Evolutionary conservation across 2,888 invertebrate species (phyloP).

Genomic region (Uropetala carovei): DNA sequence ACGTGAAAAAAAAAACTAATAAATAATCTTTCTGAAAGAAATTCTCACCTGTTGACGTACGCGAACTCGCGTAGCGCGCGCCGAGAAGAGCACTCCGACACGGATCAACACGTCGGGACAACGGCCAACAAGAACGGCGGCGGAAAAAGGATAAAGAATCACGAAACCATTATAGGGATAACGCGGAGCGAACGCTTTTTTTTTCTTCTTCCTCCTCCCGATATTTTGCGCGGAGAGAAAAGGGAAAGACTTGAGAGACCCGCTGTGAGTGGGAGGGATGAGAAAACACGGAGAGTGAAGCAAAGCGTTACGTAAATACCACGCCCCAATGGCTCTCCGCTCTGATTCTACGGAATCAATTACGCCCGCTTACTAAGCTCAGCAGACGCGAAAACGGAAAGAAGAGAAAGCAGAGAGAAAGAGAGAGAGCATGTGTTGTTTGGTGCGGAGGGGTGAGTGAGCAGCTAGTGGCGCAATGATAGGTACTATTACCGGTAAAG

Average conservation of each 20-base stretch:
- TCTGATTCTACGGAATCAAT: slow-evolving; percentile 13
- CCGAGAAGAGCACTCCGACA: background rate
- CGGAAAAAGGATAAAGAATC: background rate
- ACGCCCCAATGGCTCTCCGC: background rate
- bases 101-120: background rate
- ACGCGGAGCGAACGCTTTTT: no score
- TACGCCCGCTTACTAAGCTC: background rate
- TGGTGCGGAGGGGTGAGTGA: no score
- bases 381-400: background rate
- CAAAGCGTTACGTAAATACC: slow-evolving; percentile 1
- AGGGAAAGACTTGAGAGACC: background rate
- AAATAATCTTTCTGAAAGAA: background rate
- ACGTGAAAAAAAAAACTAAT: no score
- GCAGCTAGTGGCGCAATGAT: no score
- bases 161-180: no score
- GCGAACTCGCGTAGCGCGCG: background rate
- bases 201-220: background rate
- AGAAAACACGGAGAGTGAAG: background rate
- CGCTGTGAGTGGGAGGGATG: background rate
- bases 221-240: background rate
- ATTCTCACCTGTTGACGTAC: slow-evolving; percentile 17
- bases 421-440: no score
- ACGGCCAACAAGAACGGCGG: background rate
- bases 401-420: background rate
- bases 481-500: no score